Base-by-base conservation (phyloP, 2,113 vertebrate genomes). In the Apodemus sylvaticus region DNA sequence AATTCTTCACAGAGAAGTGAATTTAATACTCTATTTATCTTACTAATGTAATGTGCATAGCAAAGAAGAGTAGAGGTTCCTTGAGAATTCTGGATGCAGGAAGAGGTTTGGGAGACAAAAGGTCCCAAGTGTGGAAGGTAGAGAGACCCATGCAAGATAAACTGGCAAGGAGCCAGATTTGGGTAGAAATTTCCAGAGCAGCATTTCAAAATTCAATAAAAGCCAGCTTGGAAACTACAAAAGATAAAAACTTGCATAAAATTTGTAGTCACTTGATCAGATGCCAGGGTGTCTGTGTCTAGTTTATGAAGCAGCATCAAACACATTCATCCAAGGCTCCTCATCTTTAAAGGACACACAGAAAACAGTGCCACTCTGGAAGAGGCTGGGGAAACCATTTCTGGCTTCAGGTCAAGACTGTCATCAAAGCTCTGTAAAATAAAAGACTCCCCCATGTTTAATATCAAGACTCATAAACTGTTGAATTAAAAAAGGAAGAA, bases 151-250 rank as follows among this genome's bases (percentile, higher is more conserved):
- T 20, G 31, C 13, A 60, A 73, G 51, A 26, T 24, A n/a, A 86
- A 42, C 42, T 13, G 68, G 48, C 58, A 76, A 66, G 39, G 87
- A 68, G 82, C n/a, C 11, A 10, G 26, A 68, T 39, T 34, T 64
- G 53, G 26, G 14, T 70, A 42, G 29, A 48, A 82, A 48, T 86
- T 60, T 31, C 42, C 7, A 31, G 68, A 94, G 51, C 10, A 39
- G 39, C 48, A 90, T 92, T 74, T 17, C 39, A 34, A 89, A 86
- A 93, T 81, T 76, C 64, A 92, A 34, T 45, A 51, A 92, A 53
- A 86, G 64, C n/a, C n/a, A 51, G 45, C 10, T 79, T 68, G 34
- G 66, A 74, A 89, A 87, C 48, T 68, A 58, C 78, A 71, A 89
- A 92, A 79, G 19, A 34, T 39, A 11, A 82, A 1, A 55, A 42